Conservation (phyloP, 2,797 vertebrate genomes). For the Amniataba percoides region DNA sequence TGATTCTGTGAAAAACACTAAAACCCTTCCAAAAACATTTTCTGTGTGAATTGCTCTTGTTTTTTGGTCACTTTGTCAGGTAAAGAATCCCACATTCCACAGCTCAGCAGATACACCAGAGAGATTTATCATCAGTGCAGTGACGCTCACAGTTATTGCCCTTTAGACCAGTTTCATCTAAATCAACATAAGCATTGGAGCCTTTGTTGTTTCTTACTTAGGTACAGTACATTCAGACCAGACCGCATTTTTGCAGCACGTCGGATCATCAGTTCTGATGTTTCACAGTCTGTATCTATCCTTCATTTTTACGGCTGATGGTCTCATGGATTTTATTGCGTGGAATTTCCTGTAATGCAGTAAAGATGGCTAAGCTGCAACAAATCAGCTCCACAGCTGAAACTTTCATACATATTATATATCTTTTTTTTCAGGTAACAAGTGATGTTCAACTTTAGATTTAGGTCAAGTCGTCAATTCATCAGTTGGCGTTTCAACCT, state of each 20-base stretch:
- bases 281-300: conserved; percentile 43
- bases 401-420: conserved; percentile 7
- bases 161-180: conserved; percentile 14
- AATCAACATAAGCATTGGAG: background rate
- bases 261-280: conserved; percentile 48
- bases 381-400: conserved; percentile 49
- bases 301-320: conserved; percentile 52
- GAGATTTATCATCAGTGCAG: background rate
- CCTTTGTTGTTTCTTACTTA: conserved; percentile 25
- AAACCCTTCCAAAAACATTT: background rate
- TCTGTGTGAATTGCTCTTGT: background rate
- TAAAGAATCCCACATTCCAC: background rate
- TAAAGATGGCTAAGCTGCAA: conserved; percentile 56
- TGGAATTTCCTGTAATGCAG: conserved; percentile 66
- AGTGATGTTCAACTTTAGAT: conserved; percentile 23
- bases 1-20: background rate
- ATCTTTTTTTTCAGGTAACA: conserved; percentile 22
- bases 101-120: background rate
- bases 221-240: conserved; percentile 46
- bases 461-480: conserved; percentile 13
- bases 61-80: background rate
- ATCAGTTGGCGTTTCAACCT: background rate
- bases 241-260: conserved; percentile 28
- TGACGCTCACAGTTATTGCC: background rate
- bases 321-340: conserved; percentile 52